A percentile compares a stretch with the other conserved stretches of the same genome.
These are phyloP conservation scores for Tamias sibiricus DNA, from an alignment of 2,113 vertebrate species.

Conservation along the genomic window DNA sequence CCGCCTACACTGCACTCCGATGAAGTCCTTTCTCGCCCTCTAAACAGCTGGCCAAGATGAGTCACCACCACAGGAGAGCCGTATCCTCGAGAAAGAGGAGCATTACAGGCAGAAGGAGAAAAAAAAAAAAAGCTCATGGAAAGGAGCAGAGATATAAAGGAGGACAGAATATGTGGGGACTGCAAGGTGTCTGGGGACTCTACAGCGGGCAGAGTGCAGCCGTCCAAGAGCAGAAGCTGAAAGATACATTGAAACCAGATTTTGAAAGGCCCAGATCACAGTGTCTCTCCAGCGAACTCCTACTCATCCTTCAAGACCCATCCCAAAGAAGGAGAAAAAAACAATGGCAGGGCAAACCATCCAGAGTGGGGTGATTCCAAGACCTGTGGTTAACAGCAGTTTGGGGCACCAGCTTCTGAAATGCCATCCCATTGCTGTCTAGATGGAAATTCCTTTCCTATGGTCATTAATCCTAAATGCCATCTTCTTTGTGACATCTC, in stretches of 20 bases:
- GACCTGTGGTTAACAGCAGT: background rate
- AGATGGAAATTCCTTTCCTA: background rate
- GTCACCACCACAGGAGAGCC: constrained; percentile 54
- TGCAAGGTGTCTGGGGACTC: background rate
- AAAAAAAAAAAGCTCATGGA: too few species aligned
- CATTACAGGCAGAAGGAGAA: background rate
- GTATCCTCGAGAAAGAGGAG: background rate
- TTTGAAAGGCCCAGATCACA: background rate
- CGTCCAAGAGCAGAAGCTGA: background rate
- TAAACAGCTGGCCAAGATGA: constrained; percentile 71
- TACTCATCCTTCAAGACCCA: constrained; percentile 19
- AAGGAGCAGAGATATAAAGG: background rate
- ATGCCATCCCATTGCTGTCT: background rate
- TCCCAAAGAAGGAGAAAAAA: background rate
- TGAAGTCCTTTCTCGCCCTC: constrained; percentile 58
- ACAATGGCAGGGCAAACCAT: too few species aligned
- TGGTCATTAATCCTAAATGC: background rate
- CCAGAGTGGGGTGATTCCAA: background rate
- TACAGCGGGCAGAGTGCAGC: fast-evolving
- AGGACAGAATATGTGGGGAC: background rate
- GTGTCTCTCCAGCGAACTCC: background rate
- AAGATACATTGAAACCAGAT: background rate
- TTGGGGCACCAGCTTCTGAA: background rate
- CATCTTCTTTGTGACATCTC: background rate
- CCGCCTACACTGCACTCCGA: background rate